Conservation (phyloP, 1,140 invertebrate genomes). For the Heliconius himera region DNA sequence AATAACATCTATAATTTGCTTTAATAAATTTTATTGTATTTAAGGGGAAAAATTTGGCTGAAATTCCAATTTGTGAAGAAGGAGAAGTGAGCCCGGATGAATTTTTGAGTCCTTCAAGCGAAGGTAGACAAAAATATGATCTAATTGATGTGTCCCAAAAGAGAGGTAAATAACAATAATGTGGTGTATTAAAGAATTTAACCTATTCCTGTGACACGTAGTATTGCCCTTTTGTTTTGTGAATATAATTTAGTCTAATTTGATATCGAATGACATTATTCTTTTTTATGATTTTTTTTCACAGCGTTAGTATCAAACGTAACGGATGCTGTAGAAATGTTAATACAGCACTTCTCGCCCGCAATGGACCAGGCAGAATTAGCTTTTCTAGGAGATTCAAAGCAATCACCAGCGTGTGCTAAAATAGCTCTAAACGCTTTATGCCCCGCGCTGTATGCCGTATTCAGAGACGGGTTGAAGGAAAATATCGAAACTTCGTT, state of each 20-base stretch:
- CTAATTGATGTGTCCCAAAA: conserved; percentile 79
- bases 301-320: conserved; percentile 85
- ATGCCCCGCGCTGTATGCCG: conserved; percentile 92
- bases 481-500: conserved; percentile 92
- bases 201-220: not conserved
- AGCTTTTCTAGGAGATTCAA: conserved; percentile 81
- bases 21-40: conserved; percentile 41
- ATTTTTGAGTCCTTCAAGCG: conserved; percentile 79
- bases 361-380: conserved; percentile 82
- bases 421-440: conserved; percentile 88
- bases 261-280: not conserved
- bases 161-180: conserved; percentile 61
- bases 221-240: not conserved
- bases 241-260: not conserved
- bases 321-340: conserved; percentile 85
- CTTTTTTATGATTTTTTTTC: not conserved
- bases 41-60: conserved; percentile 82
- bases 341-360: conserved; percentile 83
- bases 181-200: not conserved
- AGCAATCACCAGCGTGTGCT: conserved; percentile 83
- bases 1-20: not conserved
- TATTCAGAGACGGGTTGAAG: conserved; percentile 92
- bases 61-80: conserved; percentile 84
- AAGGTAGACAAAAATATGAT: conserved; percentile 72
- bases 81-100: conserved; percentile 83